Conservation (phyloP, 2,888 invertebrate genomes). For the Drosophila koepferae region DNA sequence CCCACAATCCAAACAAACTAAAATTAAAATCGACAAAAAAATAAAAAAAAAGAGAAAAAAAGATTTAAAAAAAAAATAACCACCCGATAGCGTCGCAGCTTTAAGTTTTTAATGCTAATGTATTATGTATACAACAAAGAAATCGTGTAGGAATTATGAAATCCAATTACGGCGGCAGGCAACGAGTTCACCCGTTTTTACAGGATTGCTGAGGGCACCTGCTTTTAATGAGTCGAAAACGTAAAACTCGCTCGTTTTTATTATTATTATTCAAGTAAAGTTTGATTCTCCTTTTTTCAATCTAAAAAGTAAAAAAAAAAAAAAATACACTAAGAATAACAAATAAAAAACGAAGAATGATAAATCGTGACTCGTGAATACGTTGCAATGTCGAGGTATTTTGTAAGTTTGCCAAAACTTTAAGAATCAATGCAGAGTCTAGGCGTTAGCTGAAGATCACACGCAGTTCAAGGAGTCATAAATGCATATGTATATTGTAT, state of each 20-base stretch:
- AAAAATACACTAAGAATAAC: neutral
- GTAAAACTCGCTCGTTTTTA: constrained; percentile 27
- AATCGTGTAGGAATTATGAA: constrained; percentile 31
- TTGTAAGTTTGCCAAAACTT: constrained; percentile 46
- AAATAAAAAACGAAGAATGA: constrained; percentile 1
- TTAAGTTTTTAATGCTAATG: constrained; percentile 61
- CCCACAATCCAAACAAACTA: constrained; percentile 35
- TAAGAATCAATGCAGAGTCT: constrained; percentile 28
- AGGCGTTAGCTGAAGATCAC: constrained; percentile 20
- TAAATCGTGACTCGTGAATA: constrained; percentile 20
- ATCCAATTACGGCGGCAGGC: constrained; percentile 25
- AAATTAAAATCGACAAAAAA: constrained; percentile 18
- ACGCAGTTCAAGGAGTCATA: constrained; percentile 4
- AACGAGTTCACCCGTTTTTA: constrained; percentile 42
- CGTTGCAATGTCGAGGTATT: constrained; percentile 38
- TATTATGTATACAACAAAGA: constrained; percentile 41
- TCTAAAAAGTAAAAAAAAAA: constrained; percentile 7
- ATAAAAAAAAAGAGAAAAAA: constrained; percentile 6
- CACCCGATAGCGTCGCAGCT: constrained; percentile 67
- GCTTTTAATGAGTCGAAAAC: constrained; percentile 47
- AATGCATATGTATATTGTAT: neutral
- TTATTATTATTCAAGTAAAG: constrained; percentile 29
- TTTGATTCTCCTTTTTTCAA: constrained; percentile 23
- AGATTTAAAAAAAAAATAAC: constrained; percentile 37
- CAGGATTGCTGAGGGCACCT: constrained; percentile 46